phyloP scores from a whole-genome alignment of 2,888 invertebrate genomes.

The Chloroclysta siterata region DNA sequence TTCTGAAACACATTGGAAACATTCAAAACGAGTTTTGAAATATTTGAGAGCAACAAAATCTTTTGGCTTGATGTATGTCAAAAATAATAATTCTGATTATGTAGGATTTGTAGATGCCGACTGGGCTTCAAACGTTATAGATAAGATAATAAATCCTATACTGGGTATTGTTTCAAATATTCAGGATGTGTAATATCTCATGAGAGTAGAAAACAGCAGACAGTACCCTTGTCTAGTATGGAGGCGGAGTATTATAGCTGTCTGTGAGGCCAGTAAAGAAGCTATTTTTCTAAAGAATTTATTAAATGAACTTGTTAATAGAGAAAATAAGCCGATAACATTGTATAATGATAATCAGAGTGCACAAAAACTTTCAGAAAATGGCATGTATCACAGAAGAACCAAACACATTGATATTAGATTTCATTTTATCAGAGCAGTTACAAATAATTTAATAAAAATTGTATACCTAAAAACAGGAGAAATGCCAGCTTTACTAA shows the following conservation, averaged over 20 bases:
- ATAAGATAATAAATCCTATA: constrained; percentile 6
- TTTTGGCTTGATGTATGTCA: background rate
- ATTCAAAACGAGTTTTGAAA: constrained; percentile 3
- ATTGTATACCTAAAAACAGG: background rate
- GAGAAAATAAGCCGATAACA: background rate
- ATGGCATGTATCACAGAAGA: background rate
- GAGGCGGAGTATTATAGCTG: background rate
- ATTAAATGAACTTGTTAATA: background rate
- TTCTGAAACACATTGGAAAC: constrained; percentile 1
- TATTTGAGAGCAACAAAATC: background rate
- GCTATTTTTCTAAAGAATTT: constrained; percentile 1
- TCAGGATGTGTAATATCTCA: background rate
- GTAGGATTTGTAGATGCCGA: constrained; percentile 6
- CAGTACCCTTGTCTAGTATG: constrained; percentile 6
- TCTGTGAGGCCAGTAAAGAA: constrained; percentile 4
- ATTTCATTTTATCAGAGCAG: constrained; percentile 1
- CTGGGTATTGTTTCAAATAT: constrained; percentile 3
- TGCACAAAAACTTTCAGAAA: background rate
- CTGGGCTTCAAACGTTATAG: constrained; percentile 1
- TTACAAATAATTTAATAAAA: background rate
- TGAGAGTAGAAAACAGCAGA: constrained; percentile 1
- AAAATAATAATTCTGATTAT: background rate
- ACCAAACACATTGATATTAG: constrained; percentile 1
- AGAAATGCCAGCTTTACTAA: constrained; percentile 3
- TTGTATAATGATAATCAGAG: background rate